These are phyloP conservation scores for Pterobdella sp. DNA, from an alignment of 2,888 invertebrate genomes.

Conservation along the genomic window DNA sequence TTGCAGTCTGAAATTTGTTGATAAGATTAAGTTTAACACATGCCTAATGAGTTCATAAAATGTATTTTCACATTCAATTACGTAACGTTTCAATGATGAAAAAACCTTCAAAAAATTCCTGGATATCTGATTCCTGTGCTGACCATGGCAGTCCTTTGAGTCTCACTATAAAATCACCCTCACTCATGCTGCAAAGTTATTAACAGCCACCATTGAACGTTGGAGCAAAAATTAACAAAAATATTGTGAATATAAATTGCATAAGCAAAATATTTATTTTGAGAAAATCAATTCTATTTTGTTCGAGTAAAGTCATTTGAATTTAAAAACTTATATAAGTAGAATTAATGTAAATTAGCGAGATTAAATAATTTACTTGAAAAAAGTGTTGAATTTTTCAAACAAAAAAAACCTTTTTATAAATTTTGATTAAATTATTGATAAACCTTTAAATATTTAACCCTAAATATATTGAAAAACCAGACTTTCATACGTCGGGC, in stretches of 20 bases:
- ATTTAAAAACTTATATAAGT: no score
- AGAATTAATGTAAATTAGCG: not conserved
- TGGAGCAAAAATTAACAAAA: not conserved
- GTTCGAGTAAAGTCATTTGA: not conserved
- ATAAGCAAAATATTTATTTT: not conserved
- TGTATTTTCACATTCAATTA: no score
- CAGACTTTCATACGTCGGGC: conserved; percentile 12
- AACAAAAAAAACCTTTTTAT: not conserved
- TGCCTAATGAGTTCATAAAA: no score
- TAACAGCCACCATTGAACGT: not conserved
- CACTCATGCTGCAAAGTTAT: not conserved
- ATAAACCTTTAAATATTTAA: not conserved
- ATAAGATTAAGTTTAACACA: no score
- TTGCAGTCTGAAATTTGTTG: no score
- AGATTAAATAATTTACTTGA: not conserved
- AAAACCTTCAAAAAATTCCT: conserved; percentile 8
- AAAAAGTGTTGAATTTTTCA: not conserved
- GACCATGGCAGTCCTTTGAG: conserved; percentile 14
- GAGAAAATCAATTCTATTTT: not conserved
- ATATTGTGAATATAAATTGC: not conserved
- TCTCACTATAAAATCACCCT: conserved; percentile 5
- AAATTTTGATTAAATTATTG: not conserved
- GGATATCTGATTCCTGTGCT: not conserved
- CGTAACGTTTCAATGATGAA: no score
- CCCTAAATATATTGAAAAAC: not conserved